A percentile compares a stretch with the other conserved stretches of the same genome.
phyloP scores from a whole-genome alignment of 2,888 invertebrate genomes.

The Marasmarcha lunaedactyla region DNA sequence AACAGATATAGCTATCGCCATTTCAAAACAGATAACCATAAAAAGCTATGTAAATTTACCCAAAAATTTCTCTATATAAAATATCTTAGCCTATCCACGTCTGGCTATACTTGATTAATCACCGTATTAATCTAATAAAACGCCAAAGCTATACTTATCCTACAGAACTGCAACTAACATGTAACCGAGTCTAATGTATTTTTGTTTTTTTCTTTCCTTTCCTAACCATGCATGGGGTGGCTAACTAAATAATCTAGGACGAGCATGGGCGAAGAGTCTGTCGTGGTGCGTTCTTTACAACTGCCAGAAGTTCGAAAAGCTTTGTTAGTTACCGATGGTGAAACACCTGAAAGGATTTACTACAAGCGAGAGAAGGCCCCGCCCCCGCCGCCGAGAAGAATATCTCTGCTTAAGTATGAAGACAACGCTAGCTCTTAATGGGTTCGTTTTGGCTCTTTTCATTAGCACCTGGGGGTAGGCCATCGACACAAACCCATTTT shows the following conservation, averaged over 20 bases:
- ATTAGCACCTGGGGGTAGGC: slow-evolving; percentile 16
- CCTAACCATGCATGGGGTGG: slow-evolving; percentile 44
- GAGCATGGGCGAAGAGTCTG: slow-evolving; percentile 43
- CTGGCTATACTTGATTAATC: too few species aligned
- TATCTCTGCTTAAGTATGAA: slow-evolving; percentile 46
- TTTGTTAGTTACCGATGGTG: slow-evolving; percentile 27
- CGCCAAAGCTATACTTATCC: slow-evolving; percentile 5
- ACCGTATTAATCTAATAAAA: too few species aligned
- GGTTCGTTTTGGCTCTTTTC: slow-evolving; percentile 34
- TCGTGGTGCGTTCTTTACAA: slow-evolving; percentile 41
- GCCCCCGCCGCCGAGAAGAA: slow-evolving; percentile 51
- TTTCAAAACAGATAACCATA: too few species aligned
- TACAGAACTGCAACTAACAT: slow-evolving; percentile 14
- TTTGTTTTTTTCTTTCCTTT: slow-evolving; percentile 15
- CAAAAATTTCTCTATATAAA: too few species aligned
- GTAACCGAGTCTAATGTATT: slow-evolving; percentile 1
- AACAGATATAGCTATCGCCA: too few species aligned
- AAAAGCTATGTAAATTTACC: too few species aligned
- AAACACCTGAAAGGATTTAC: slow-evolving; percentile 17
- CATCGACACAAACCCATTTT: slow-evolving; percentile 14
- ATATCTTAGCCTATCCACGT: too few species aligned
- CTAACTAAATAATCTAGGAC: slow-evolving; percentile 30
- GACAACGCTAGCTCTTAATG: slow-evolving; percentile 28
- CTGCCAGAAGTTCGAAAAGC: slow-evolving; percentile 51
- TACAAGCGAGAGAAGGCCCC: slow-evolving; percentile 33